phyloP scores from a whole-genome alignment of 2,888 invertebrate species.

The Spicauda simplicius region DNA sequence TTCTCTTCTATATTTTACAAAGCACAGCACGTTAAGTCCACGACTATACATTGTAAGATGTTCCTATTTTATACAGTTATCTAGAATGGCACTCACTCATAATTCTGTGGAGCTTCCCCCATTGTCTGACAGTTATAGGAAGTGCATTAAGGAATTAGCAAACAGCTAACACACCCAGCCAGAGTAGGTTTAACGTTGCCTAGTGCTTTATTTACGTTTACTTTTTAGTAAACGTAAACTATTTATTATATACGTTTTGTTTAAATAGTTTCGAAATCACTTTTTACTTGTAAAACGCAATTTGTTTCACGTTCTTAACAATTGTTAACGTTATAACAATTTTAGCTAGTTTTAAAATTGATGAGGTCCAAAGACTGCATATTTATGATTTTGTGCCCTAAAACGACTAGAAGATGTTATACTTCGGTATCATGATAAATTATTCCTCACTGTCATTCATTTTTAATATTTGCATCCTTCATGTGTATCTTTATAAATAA shows the following conservation, averaged over 20 bases:
- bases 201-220: slow-evolving; percentile 14
- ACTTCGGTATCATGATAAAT: not conserved
- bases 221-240: not conserved
- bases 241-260: not conserved
- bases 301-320: no score
- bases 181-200: slow-evolving; percentile 10
- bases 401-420: not conserved
- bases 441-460: not conserved
- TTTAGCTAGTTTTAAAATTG: no score
- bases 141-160: slow-evolving; percentile 78
- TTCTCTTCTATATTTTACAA: not conserved
- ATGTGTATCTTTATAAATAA: not conserved
- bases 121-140: slow-evolving; percentile 57
- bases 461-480: not conserved
- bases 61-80: not conserved
- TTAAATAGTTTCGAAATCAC: not conserved
- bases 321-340: no score
- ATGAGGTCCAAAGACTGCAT: no score
- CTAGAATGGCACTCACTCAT: slow-evolving; percentile 24
- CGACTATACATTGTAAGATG: not conserved
- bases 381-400: no score
- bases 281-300: no score
- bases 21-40: not conserved
- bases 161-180: slow-evolving; percentile 61
- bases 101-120: slow-evolving; percentile 52